Conservation (phyloP, 2,113 vertebrate genomes). For the Ptilonorhynchus violaceus region DNA sequence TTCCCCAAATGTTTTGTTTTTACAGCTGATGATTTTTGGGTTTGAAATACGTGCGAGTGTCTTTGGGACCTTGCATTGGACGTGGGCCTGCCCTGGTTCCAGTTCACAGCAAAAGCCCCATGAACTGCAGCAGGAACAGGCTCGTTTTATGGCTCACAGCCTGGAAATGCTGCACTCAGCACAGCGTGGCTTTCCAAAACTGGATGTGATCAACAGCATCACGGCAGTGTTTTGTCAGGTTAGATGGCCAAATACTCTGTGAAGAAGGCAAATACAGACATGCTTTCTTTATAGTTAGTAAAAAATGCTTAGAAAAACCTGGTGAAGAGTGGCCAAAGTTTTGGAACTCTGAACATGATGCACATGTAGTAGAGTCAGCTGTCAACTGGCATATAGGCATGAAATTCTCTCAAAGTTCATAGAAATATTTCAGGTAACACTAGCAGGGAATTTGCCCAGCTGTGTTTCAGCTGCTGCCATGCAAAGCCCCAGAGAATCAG, state of each 20-base stretch:
- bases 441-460: not conserved
- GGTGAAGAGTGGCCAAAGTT: not conserved
- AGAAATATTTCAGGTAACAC: not conserved
- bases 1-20: slow-evolving; percentile 15
- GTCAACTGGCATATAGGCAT: not conserved
- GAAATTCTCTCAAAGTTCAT: not conserved
- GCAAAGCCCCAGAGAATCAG: not conserved
- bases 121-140: not conserved
- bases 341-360: not conserved
- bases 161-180: slow-evolving; percentile 23
- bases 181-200: not conserved
- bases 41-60: not conserved
- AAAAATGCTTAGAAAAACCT: not conserved
- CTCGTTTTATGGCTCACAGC: not conserved
- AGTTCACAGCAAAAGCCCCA: not conserved
- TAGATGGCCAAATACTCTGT: not conserved
- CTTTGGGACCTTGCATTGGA: not conserved
- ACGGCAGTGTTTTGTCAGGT: not conserved
- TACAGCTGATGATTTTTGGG: not conserved
- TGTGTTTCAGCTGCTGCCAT: not conserved
- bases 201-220: not conserved
- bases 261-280: not conserved
- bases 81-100: not conserved
- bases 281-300: not conserved
- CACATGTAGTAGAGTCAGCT: not conserved